Conservation (phyloP, 2,888 invertebrate genomes). For the Neoitamus cyanurus region DNA sequence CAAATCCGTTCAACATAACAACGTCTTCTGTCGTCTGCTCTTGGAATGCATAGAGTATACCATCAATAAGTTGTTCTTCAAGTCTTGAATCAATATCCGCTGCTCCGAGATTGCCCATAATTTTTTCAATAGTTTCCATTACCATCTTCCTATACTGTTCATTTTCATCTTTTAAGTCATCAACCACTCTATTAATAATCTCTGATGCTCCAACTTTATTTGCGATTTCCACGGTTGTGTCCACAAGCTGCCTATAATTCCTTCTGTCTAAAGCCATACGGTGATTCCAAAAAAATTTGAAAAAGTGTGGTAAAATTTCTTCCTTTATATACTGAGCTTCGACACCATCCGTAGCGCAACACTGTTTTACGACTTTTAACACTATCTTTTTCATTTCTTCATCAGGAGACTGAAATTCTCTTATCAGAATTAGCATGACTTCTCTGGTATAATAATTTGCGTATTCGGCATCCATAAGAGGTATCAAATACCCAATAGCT, state of each 20-base stretch:
- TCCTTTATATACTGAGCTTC: slow-evolving; percentile 99
- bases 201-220: slow-evolving; percentile 99
- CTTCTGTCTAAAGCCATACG: slow-evolving; percentile 98
- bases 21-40: slow-evolving; percentile 99
- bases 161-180: slow-evolving; percentile 99
- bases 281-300: slow-evolving; percentile 99
- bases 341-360: slow-evolving; percentile 99
- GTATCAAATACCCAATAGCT: slow-evolving; percentile 98
- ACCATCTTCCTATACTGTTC: slow-evolving; percentile 99
- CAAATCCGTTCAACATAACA: slow-evolving; percentile 99
- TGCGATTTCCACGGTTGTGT: slow-evolving; percentile 99
- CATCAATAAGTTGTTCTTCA: slow-evolving; percentile 99
- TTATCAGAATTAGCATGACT: slow-evolving; percentile 90
- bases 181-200: slow-evolving; percentile 98
- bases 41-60: slow-evolving; percentile 99
- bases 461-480: slow-evolving; percentile 99
- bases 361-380: slow-evolving; percentile 99
- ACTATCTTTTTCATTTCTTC: slow-evolving; percentile 99
- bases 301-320: slow-evolving; percentile 97
- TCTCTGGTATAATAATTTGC: slow-evolving; percentile 99
- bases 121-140: slow-evolving; percentile 99
- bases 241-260: slow-evolving; percentile 97
- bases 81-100: slow-evolving; percentile 97
- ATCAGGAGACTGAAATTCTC: slow-evolving; percentile 99
- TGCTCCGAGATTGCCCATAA: slow-evolving; percentile 96